Evolutionary conservation across 2,797 vertebrate species (phyloP), one percentile per base, ranked within the genome.

Genomic region (Semotilus atromaculatus): DNA sequence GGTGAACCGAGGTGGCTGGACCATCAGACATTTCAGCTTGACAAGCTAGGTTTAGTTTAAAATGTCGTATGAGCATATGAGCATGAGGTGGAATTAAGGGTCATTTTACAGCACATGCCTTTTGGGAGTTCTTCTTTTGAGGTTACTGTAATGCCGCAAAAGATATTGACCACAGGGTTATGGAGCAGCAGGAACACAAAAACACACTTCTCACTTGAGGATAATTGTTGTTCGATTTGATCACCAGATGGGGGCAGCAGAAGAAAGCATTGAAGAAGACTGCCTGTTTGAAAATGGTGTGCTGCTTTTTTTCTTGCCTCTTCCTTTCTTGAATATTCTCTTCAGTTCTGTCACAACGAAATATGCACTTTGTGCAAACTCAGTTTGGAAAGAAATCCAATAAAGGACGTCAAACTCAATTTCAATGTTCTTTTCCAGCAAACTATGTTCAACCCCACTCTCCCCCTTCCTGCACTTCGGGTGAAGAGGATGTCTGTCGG

Each of bases 181-280:
- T 4, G 21, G 14, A 40, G 48, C 31, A 82, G 2, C 21, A 55
- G 29, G 71, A 38, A 82, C 48, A 48, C 62, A 23, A 31, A 81
- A 23, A 48, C 18, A 48, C 26, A 29, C 29, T 14, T 23, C 38
- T 60, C 82, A 36, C 21, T 10, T 10, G 23, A 68, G 7, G 34
- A 40, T 3, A 43, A 26, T 14, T 64, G 58, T 38, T 72, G 26
- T 62, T 78, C 3, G 8, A 19, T 48, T 43, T 5, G 26, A 53
- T 72, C 14, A 75, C 89, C 90, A 90, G 85, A 82, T 73, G 90
- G 86, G 81, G 87, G 89, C 90, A 90, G 88, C 85, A 91, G 82
- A 89, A 11, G 84, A 85, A 88, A 83, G 31, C 84, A 68, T 68
- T 81, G 60, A 40, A 31, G 19, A 19, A 38, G 23, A 14, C 26